phyloP scores from a whole-genome alignment of 2,888 invertebrate species.

The Diaprepes abbreviatus region DNA sequence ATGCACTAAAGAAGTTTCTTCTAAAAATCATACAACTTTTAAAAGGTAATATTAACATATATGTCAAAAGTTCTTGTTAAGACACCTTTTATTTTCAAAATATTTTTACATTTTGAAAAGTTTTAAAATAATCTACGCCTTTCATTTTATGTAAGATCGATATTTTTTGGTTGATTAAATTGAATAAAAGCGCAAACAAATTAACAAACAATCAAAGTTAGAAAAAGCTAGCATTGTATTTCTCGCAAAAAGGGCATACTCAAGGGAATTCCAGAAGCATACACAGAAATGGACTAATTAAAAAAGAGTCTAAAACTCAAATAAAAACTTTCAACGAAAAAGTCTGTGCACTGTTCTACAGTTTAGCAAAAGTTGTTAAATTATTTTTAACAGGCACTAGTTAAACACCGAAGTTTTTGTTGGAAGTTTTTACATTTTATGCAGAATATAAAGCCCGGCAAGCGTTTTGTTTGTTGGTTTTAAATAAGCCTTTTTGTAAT shows the following conservation, averaged over 20 bases:
- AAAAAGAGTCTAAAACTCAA: conserved; percentile 37
- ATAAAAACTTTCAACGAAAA: conserved; percentile 38
- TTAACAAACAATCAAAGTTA: conserved; percentile 10
- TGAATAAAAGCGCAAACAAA: background rate
- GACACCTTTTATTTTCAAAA: no score
- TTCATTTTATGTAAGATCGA: no score
- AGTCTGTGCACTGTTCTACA: conserved; percentile 15
- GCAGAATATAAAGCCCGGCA: conserved; percentile 28
- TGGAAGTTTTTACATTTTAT: conserved; percentile 31
- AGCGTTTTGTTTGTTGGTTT: conserved; percentile 20
- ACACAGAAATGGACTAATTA: conserved; percentile 33
- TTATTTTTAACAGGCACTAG: conserved; percentile 43
- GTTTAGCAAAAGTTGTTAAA: conserved; percentile 39
- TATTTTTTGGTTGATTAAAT: no score
- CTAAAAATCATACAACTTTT: no score
- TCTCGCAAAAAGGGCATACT: background rate
- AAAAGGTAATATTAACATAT: no score
- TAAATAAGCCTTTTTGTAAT: conserved; percentile 28
- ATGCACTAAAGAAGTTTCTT: no score
- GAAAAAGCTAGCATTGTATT: background rate
- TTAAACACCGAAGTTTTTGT: conserved; percentile 38
- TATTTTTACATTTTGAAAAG: no score
- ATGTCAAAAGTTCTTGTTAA: no score
- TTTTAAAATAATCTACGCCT: no score
- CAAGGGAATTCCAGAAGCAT: conserved; percentile 1